Evolutionary conservation across 2,888 invertebrate species (phyloP).

Genomic region (Apoderus coryli): DNA sequence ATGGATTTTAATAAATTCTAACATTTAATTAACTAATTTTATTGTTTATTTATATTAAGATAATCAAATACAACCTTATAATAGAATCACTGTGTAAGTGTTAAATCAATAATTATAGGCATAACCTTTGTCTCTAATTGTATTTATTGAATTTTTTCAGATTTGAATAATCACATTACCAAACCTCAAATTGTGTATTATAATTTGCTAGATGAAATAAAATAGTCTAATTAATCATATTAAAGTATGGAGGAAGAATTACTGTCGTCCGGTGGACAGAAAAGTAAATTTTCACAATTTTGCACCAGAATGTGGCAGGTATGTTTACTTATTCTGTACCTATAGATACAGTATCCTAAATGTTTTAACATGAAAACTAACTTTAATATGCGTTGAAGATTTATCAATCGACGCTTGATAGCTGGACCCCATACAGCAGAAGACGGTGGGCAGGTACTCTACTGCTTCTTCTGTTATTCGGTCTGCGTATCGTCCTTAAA

Average conservation of each 20-base stretch:
- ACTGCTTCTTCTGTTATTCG: slow-evolving; percentile 55
- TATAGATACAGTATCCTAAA: too few species aligned
- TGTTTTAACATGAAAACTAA: too few species aligned
- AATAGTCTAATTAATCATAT: slow-evolving; percentile 11
- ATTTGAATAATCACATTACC: too few species aligned
- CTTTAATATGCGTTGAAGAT: too few species aligned
- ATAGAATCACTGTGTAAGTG: too few species aligned
- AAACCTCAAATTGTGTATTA: too few species aligned
- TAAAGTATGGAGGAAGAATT: slow-evolving; percentile 60
- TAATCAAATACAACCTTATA: slow-evolving; percentile 21
- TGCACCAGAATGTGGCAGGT: slow-evolving; percentile 56
- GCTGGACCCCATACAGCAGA: slow-evolving; percentile 69
- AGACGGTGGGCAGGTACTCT: slow-evolving; percentile 68
- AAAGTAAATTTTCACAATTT: slow-evolving; percentile 49
- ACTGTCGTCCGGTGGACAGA: slow-evolving; percentile 37
- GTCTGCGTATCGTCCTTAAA: slow-evolving; percentile 65
- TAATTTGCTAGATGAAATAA: too few species aligned
- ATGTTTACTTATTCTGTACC: slow-evolving; percentile 11
- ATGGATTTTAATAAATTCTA: slow-evolving; percentile 8
- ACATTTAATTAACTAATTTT: too few species aligned
- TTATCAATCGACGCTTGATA: slow-evolving; percentile 74
- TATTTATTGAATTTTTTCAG: too few species aligned
- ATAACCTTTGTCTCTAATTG: too few species aligned
- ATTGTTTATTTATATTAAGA: too few species aligned
- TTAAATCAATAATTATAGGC: too few species aligned